These are phyloP conservation scores for Branchipolynoe longqiensis DNA, from an alignment of 2,888 invertebrate genomes.

Conservation along the genomic window DNA sequence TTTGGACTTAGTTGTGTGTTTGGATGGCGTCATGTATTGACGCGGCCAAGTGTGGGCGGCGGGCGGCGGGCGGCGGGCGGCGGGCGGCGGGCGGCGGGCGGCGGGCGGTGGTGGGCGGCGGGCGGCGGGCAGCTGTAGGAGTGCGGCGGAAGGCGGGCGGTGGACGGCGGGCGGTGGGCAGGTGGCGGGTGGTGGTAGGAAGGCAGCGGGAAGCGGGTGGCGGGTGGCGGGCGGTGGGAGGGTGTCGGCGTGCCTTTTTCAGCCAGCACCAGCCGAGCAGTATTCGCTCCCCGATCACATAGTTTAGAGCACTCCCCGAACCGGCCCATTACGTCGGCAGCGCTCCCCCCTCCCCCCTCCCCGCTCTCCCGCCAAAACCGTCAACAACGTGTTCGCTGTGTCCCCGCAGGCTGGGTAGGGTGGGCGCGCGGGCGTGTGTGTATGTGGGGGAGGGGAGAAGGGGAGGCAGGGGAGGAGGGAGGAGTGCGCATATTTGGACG, in stretches of 20 bases:
- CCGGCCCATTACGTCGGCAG: constrained; percentile 37
- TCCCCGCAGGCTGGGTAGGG: constrained; percentile 6
- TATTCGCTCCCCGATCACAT: constrained; percentile 13
- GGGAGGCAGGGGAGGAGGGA: too few species aligned
- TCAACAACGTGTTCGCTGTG: constrained; percentile 54
- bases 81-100: neutral
- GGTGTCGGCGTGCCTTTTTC: neutral
- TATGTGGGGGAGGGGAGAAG: too few species aligned
- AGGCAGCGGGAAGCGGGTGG: neutral
- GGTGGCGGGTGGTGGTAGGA: too few species aligned
- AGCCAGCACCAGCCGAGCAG: neutral
- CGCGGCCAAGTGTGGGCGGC: constrained; percentile 12
- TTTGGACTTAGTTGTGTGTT: constrained; percentile 43
- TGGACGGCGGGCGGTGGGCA: neutral
- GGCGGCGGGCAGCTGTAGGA: neutral
- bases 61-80: neutral
- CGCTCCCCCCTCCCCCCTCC: too few species aligned
- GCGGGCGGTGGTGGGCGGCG: neutral
- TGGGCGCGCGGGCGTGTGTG: too few species aligned
- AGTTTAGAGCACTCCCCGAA: constrained; percentile 28
- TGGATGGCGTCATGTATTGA: constrained; percentile 18
- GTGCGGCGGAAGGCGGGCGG: constrained; percentile 9
- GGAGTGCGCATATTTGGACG: too few species aligned
- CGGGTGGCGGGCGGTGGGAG: neutral
- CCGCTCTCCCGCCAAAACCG: constrained; percentile 30